phyloP scores from a whole-genome alignment of 2,888 invertebrate genomes.

The Linyphia triangularis region DNA sequence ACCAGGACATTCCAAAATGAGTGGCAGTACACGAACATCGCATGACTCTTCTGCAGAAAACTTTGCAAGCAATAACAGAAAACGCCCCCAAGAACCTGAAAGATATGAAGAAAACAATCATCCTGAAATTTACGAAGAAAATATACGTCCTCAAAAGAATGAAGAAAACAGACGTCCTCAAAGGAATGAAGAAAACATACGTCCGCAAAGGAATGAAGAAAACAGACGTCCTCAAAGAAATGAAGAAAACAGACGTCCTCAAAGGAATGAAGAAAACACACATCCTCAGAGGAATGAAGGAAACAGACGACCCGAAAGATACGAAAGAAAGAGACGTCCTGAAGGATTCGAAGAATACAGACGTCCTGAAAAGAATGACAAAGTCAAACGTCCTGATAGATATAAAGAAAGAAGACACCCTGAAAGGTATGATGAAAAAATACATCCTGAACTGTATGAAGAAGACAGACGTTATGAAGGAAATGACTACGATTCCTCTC shows the following conservation, averaged over 20 bases:
- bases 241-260: no score
- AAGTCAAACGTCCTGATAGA: neutral
- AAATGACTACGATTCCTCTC: neutral
- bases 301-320: no score
- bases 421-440: neutral
- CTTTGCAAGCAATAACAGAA: neutral
- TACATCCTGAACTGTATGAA: neutral
- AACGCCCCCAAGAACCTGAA: no score
- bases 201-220: neutral
- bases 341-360: neutral
- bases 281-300: no score
- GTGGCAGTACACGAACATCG: neutral
- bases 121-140: neutral
- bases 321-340: no score
- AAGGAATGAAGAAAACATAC: neutral
- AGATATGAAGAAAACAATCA: neutral
- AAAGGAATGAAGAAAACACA: no score
- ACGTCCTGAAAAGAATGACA: neutral
- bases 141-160: neutral
- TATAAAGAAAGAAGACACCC: neutral
- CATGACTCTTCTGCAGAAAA: neutral
- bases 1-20: neutral
- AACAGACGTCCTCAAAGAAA: no score
- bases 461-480: conserved; percentile 2
- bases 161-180: neutral